These are phyloP conservation scores for Tupaia chinensis DNA, from an alignment of 2,113 vertebrate species.

Conservation along the genomic window DNA sequence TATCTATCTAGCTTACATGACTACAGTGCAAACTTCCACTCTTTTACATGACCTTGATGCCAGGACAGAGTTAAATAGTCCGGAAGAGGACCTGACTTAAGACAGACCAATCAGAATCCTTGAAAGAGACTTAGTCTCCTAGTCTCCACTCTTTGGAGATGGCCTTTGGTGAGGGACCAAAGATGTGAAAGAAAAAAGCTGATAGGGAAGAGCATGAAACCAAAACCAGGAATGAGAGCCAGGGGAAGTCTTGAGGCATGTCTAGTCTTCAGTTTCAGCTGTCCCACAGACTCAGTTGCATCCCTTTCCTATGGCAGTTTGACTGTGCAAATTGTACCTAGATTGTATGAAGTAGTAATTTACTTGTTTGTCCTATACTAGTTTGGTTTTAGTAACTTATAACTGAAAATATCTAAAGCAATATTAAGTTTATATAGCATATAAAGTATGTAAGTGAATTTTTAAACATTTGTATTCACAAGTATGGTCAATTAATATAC, in stretches of 20 bases:
- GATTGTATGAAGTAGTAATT: neutral
- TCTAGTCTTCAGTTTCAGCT: neutral
- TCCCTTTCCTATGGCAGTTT: neutral
- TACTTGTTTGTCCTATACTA: neutral
- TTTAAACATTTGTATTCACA: slow-evolving; percentile 9
- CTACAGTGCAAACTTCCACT: neutral
- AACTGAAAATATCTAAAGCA: neutral
- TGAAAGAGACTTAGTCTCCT: neutral
- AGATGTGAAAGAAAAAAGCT: neutral
- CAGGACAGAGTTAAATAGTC: neutral
- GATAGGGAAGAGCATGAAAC: neutral
- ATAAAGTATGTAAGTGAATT: neutral
- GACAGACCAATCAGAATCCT: neutral
- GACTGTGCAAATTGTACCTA: neutral
- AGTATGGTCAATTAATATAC: too few relatives aligned
- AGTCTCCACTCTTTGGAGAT: neutral
- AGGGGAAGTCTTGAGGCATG: too few relatives aligned
- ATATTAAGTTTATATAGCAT: neutral
- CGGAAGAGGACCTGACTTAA: neutral
- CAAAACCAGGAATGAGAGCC: neutral
- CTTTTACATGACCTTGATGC: neutral
- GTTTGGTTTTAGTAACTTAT: slow-evolving; percentile 10
- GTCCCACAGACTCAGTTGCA: neutral
- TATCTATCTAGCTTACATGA: too few relatives aligned
- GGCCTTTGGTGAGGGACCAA: neutral